phyloP scores from a whole-genome alignment of 2,797 vertebrate species.

The Picus viridis region DNA sequence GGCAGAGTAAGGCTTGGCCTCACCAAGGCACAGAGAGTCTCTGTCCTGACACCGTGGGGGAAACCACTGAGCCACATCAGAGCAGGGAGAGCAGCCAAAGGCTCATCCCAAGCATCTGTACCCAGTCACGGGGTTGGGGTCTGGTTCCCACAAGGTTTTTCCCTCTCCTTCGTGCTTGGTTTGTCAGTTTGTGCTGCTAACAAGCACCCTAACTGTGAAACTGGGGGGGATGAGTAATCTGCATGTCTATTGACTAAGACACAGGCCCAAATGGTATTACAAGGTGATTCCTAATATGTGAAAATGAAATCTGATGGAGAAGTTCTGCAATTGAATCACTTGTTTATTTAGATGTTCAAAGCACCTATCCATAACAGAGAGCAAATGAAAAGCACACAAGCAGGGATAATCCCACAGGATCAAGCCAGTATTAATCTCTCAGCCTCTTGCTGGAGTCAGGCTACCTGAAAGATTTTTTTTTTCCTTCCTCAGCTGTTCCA shows the following conservation, averaged over 20 bases:
- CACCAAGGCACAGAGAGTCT: not conserved
- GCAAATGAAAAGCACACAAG: conserved; percentile 1
- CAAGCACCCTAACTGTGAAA: not conserved
- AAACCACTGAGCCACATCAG: not conserved
- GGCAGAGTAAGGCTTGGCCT: no score
- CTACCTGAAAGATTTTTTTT: not conserved
- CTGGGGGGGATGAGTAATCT: not conserved
- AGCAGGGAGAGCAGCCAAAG: not conserved
- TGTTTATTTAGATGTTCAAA: not conserved
- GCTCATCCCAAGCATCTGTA: not conserved
- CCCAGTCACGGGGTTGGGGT: not conserved
- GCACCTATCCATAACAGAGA: not conserved
- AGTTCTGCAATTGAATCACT: not conserved
- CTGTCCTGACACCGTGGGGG: not conserved
- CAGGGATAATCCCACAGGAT: conserved; percentile 17
- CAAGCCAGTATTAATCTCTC: not conserved
- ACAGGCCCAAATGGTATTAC: not conserved
- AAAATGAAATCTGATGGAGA: not conserved
- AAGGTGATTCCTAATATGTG: not conserved
- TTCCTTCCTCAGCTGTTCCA: not conserved
- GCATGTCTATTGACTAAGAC: not conserved
- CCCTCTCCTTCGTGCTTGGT: not conserved
- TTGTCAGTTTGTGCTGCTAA: not conserved
- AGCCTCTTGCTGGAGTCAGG: not conserved
- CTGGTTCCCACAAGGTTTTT: not conserved